Conservation (phyloP, 2,113 vertebrate species). For the human (Homo sapiens) region DNA sequence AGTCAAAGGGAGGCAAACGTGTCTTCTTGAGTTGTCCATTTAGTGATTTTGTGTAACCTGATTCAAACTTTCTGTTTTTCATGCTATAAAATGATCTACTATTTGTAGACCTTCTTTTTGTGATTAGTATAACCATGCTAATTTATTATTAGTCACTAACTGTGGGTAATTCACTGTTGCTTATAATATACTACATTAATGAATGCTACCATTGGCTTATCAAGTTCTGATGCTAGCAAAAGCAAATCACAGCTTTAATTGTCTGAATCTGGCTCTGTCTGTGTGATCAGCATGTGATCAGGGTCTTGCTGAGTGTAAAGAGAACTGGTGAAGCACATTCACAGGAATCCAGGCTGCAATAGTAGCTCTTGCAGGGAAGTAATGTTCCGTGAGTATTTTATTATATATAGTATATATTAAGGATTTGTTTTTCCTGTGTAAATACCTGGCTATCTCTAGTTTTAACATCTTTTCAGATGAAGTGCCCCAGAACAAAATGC, state of each 20-base stretch:
- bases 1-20: not conserved
- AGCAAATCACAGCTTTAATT: conserved; percentile 74
- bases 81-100: not conserved
- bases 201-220: conserved; percentile 62
- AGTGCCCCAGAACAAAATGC: not conserved
- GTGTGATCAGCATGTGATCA: conserved; percentile 69
- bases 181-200: conserved; percentile 79
- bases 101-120: not conserved
- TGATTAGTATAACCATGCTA: conserved; percentile 43
- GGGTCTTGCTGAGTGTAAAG: conserved; percentile 59
- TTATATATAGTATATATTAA: conserved; percentile 26
- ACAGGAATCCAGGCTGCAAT: not conserved
- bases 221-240: conserved; percentile 57
- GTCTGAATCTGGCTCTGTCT: conserved; percentile 67
- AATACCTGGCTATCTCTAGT: conserved; percentile 12
- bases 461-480: conserved; percentile 1
- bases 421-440: not conserved
- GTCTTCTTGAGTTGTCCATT: not conserved
- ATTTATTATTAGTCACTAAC: conserved; percentile 72
- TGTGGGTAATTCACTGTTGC: conserved; percentile 59
- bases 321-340: conserved; percentile 29
- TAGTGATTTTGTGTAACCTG: not conserved
- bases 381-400: conserved; percentile 66
- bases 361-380: conserved; percentile 55
- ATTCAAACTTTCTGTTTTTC: conserved; percentile 14